Conservation (phyloP, 1,140 invertebrate genomes). For the Archivesica marissinica region DNA sequence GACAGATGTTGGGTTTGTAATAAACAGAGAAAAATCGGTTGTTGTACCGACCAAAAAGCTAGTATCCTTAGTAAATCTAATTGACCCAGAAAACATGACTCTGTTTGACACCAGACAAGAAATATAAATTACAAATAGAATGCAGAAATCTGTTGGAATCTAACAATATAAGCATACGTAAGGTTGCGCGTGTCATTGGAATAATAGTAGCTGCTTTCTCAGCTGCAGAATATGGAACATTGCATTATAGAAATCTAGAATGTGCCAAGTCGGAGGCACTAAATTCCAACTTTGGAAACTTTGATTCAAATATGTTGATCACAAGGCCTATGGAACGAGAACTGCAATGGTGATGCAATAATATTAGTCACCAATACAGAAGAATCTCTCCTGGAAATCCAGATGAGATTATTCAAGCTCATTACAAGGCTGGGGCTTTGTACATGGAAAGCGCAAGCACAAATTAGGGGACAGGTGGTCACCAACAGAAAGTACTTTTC, state of each 20-base stretch:
- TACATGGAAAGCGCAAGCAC: too few species aligned
- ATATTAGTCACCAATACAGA: too few species aligned
- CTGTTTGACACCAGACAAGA: conserved; percentile 33
- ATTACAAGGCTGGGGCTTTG: too few species aligned
- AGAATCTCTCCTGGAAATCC: too few species aligned
- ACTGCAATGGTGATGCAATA: too few species aligned
- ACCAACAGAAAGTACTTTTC: too few species aligned
- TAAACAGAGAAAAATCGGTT: conserved; percentile 53
- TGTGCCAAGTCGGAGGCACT: background rate
- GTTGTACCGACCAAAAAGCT: conserved; percentile 44
- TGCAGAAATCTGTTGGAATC: conserved; percentile 7
- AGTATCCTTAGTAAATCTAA: conserved; percentile 56
- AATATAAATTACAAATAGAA: too few species aligned
- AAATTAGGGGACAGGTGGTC: too few species aligned
- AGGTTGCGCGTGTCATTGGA: conserved; percentile 12
- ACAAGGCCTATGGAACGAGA: background rate
- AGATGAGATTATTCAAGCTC: too few species aligned
- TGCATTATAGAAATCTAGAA: conserved; percentile 19
- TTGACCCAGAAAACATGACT: conserved; percentile 60
- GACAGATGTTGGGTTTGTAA: background rate
- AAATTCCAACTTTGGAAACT: background rate
- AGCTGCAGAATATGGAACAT: background rate
- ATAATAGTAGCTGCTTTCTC: conserved; percentile 24
- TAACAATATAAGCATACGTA: background rate
- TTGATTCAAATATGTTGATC: conserved; percentile 22